A percentile compares a stretch with the other conserved stretches of the same genome.
phyloP scores from a whole-genome alignment of 2,113 vertebrate genomes.

The Strix aluco region DNA sequence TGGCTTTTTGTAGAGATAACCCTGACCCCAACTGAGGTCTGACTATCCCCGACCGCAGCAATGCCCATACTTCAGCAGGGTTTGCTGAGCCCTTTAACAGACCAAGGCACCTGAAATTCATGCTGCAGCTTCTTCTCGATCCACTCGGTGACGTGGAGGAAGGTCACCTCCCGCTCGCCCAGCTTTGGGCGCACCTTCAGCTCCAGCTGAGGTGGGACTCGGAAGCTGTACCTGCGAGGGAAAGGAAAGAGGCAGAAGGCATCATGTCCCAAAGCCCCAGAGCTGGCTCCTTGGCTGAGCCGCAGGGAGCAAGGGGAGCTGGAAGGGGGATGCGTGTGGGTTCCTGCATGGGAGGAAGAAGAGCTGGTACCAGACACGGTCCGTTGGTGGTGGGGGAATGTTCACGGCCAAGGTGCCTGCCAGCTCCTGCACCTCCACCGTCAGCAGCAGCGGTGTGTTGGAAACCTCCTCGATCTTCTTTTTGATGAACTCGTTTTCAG shows the following conservation, averaged over 20 bases:
- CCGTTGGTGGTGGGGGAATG: constrained; percentile 84
- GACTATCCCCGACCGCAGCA: accelerated
- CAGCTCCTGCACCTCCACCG: constrained; percentile 87
- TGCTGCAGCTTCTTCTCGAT: constrained; percentile 88
- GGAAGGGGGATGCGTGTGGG: accelerated
- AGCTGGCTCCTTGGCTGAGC: neutral
- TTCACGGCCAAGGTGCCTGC: constrained; percentile 83
- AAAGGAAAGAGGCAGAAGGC: neutral
- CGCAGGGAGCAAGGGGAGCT: neutral
- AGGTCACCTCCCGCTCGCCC: constrained; percentile 86
- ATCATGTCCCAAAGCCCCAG: accelerated
- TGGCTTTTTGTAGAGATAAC: neutral
- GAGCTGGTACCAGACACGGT: constrained; percentile 85
- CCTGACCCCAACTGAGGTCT: neutral
- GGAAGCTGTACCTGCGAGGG: constrained; percentile 86
- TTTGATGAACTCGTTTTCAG: constrained; percentile 89
- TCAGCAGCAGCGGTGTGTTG: constrained; percentile 86
- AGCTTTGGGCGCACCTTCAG: constrained; percentile 85
- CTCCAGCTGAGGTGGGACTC: constrained; percentile 82
- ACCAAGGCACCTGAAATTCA: constrained; percentile 84
- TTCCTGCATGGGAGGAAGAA: neutral
- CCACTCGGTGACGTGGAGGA: constrained; percentile 88
- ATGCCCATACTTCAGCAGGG: neutral
- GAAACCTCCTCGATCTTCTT: constrained; percentile 92
- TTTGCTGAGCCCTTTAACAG: neutral